Evolutionary conservation across 2,797 vertebrate genomes (phyloP), one percentile per base, ranked within the genome.

Genomic region (Silurus lanzhouensis): DNA sequence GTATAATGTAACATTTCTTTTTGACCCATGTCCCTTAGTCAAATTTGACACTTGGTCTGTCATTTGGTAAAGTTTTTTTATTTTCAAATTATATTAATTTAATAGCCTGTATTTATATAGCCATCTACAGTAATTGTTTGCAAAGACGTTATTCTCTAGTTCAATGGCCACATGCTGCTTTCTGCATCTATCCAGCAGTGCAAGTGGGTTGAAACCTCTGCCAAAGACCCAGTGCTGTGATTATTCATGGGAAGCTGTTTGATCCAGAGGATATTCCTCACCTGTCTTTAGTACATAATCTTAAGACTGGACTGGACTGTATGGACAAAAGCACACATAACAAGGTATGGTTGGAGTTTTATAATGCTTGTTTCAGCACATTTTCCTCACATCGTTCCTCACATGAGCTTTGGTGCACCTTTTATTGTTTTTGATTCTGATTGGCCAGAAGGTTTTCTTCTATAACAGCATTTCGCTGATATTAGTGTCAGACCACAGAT

Each of bases 251-350:
- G 74, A 58, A 83, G 57, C 27, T 82, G 46, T 70, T 46, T 25
- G 38, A 72, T 83, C 25, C 13, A 71, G 25, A 78, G 17, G 17
- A n/a, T 63, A 74, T 52, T 9, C 71, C 20, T 52, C 4, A 12
- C 48, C 6, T 57, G 44, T 20, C 70, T 60, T 74, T 57, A 44
- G 52, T 72, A 15, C 25, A 48, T 58, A n/a, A 52, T 1, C 22
- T 44, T 79, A 70, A 61, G 27, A 19, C 5, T n/a, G 0, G 1
- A 76, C 31, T 38, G 31, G 60, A 58, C 22, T 6, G 38, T 12
- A 14, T 72, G 67, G 6, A 60, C 52, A 70, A 84, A 74, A 17
- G 25, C 64, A 58, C 74, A 77, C 68, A 61, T 46, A 52, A 48
- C 14, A 77, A 57, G 48, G 12, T 66, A 20, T 48, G 1, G 17